Evolutionary conservation across 2,113 vertebrate genomes (phyloP), one percentile per base, ranked within the genome.

Genomic region (Gulo gulo): DNA sequence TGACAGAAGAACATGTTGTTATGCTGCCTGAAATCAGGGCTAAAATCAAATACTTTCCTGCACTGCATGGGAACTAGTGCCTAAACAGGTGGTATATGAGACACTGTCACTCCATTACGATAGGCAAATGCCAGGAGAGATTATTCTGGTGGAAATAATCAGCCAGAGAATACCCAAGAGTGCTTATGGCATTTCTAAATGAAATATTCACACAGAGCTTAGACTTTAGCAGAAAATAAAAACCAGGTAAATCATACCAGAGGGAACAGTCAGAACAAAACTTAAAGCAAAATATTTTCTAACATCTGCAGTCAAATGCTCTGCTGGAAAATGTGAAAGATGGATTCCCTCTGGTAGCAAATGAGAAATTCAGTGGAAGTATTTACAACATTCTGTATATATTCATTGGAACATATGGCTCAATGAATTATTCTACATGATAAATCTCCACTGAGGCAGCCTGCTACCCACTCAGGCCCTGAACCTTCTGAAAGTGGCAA

Each of bases 361-460:
- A 98, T 98, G 94, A 92, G 96, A 94, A 97, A 95, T 84, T 98
- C 88, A 79, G 88, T 69, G 39, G 94, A 97, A 85, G 96, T 91
- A 97, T 97, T 98, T 97, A 88, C 98, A 98, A 94, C 87, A 83
- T 97, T 95, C 95, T 95, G 94, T 76, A n/a, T 69, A n/a, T 96
- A 98, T 95, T 98, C 74, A 92, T 96, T 96, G 96, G 94, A 98
- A 96, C 95, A 97, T 95, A 98, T 84, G 97, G 96, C 94, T 94
- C 97, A 78, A 97, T 96, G 95, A 98, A 97, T 98, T 98, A 98
- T 96, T 98, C 97, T 92, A 97, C 98, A 94, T 97, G 97, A 97
- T 97, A 97, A 98, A 98, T 95, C 91, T 98, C 96, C 96, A 76
- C 82, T n/a, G 96, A 98, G 95, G 97, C 95, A 50, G 87, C 94